Evolutionary conservation across 2,113 vertebrate genomes (phyloP).

Genomic region (Suricata suricatta): DNA sequence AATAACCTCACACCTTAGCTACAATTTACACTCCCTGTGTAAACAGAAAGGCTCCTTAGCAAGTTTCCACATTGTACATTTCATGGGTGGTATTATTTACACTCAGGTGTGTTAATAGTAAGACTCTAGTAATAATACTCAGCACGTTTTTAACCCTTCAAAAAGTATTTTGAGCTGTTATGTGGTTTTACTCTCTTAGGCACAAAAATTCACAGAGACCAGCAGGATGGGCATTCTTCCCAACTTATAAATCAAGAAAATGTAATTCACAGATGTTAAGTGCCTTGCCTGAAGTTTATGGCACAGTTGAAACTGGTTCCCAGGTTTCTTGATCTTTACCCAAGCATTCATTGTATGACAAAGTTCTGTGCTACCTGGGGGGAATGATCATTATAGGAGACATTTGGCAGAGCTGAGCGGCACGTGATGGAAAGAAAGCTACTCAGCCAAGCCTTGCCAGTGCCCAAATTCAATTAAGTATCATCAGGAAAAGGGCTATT

Average conservation of each 20-base stretch:
- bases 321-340: not conserved
- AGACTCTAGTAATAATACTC: conserved; percentile 15
- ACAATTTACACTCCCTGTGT: conserved; percentile 31
- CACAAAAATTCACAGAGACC: not conserved
- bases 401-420: not conserved
- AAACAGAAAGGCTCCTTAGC: conserved; percentile 58
- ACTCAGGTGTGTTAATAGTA: conserved; percentile 52
- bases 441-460: not conserved
- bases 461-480: not conserved
- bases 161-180: not conserved
- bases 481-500: not conserved
- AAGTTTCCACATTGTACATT: conserved; percentile 35
- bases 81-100: conserved; percentile 28
- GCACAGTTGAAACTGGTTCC: not conserved
- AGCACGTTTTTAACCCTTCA: conserved; percentile 34
- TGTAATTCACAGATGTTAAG: not conserved
- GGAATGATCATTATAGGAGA: not conserved
- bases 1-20: conserved; percentile 19
- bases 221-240: not conserved
- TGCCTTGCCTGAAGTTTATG: conserved; percentile 4
- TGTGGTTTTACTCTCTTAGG: not conserved
- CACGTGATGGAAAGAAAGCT: not conserved
- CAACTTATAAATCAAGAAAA: conserved; percentile 34
- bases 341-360: not conserved
- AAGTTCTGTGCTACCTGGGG: not conserved